A percentile compares a stretch with the other conserved stretches of the same genome.
phyloP scores from a whole-genome alignment of 2,797 vertebrate species.

The Setipinna tenuifilis region DNA sequence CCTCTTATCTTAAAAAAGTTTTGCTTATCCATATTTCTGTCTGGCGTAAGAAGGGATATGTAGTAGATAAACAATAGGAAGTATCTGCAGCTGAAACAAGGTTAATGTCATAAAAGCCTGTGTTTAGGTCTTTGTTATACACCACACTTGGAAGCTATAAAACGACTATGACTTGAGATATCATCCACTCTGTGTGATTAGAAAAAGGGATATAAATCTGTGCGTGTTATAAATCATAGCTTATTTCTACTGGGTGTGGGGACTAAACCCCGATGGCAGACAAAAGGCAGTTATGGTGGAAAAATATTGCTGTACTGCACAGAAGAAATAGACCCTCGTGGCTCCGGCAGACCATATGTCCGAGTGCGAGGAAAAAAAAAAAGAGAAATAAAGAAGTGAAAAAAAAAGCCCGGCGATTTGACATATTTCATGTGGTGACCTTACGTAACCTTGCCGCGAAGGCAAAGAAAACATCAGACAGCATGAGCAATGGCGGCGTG shows the following conservation, averaged over 20 bases:
- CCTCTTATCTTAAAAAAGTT: background rate
- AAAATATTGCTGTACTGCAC: slow-evolving; percentile 29
- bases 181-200: slow-evolving; percentile 49
- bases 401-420: background rate
- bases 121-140: slow-evolving; percentile 20
- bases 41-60: background rate
- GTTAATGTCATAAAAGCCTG: slow-evolving; percentile 15
- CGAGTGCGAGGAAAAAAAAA: too few relatives aligned
- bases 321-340: slow-evolving; percentile 22
- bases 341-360: background rate
- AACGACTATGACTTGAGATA: slow-evolving; percentile 36
- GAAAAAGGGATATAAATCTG: slow-evolving; percentile 44
- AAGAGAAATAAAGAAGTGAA: too few relatives aligned
- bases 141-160: slow-evolving; percentile 31
- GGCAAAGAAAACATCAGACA: slow-evolving; percentile 40
- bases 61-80: background rate
- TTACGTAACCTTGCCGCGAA: slow-evolving; percentile 28
- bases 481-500: slow-evolving; percentile 60
- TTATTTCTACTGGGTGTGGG: slow-evolving; percentile 39
- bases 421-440: slow-evolving; percentile 32
- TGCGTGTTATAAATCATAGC: slow-evolving; percentile 47
- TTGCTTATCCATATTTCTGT: too few relatives aligned
- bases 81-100: background rate
- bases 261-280: slow-evolving; percentile 44
- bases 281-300: slow-evolving; percentile 42